phyloP scores from a whole-genome alignment of 2,113 vertebrate species.

The Vulpes lagopus region DNA sequence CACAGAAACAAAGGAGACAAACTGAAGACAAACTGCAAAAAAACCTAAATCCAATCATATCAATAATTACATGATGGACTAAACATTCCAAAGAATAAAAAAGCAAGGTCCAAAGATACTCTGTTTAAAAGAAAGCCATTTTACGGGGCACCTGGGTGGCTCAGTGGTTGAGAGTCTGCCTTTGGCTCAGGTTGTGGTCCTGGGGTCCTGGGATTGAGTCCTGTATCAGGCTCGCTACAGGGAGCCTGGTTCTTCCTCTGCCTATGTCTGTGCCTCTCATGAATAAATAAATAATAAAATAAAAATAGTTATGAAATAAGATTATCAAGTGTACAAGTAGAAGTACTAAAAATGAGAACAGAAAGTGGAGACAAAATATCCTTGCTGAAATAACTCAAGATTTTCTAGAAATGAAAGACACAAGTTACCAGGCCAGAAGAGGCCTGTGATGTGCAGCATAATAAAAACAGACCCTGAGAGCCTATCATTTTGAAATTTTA shows the following conservation, averaged over 20 bases:
- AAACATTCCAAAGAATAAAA: neutral
- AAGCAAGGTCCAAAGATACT: neutral
- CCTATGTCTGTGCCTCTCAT: neutral
- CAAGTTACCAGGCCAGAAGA: neutral
- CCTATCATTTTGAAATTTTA: neutral
- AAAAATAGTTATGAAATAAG: neutral
- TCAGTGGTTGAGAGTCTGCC: neutral
- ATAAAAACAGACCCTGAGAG: neutral
- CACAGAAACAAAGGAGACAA: neutral
- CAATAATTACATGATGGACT: neutral
- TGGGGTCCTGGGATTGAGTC: neutral
- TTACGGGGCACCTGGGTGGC: neutral
- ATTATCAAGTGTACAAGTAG: neutral
- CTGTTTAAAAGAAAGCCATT: neutral
- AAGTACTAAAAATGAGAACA: neutral
- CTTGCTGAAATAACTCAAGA: neutral
- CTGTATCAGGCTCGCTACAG: neutral
- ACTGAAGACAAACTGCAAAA: neutral
- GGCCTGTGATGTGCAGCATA: neutral
- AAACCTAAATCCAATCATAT: neutral
- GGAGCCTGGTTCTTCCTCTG: neutral
- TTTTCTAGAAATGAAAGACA: neutral
- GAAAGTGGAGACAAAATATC: neutral
- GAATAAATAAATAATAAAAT: neutral
- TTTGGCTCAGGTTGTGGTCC: neutral